Evolutionary conservation across 2,113 vertebrate species (phyloP), one percentile per base, ranked within the genome.

Genomic region (Leucopsar rothschildi): DNA sequence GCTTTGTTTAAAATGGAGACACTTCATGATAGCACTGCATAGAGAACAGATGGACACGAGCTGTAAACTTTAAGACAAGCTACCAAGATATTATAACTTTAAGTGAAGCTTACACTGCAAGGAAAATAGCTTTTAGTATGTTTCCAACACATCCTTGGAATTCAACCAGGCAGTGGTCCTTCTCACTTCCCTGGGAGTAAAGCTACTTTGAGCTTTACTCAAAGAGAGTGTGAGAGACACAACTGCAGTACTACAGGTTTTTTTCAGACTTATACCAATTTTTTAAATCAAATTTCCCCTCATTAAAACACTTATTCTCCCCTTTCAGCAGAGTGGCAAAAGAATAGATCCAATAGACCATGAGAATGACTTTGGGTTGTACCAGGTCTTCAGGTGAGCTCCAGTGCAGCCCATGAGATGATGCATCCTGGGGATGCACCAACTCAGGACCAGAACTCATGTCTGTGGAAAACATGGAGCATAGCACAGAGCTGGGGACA

Each of bases 391-490:
- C 15, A 70, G 20, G 17, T 13, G 42, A 73, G 68, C 50, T 79
- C 7, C 53, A 44, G 27, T 6, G n/a, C 49, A 82, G 15, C 19
- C 39, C 7, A 23, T 0, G 1, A 56, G 28, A 45, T 0, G 1
- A 40, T 44, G n/a, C 21, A 79, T 28, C 24, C 35, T 33, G 11
- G 27, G n/a, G 24, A 64, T 5, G 2, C 29, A 18, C 10, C 23
- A 56, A n/a, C 0, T 2, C 40, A 20, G 45, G 25, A 50, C 15
- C 23, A 49, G 6, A 64, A 57, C 37, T 65, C 28, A 44, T 0
- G 1, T 3, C 19, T 0, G 0, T 11, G 21, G 31, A 68, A 92
- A 88, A 53, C 1, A 3, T 1, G 0, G 40, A 64, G 40, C 0
- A 0, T 0, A 0, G 29, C 15, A 18, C 12, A 33, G 39, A 71